Evolutionary conservation across 2,888 invertebrate genomes (phyloP).

Genomic region (Thymelicus lineola): DNA sequence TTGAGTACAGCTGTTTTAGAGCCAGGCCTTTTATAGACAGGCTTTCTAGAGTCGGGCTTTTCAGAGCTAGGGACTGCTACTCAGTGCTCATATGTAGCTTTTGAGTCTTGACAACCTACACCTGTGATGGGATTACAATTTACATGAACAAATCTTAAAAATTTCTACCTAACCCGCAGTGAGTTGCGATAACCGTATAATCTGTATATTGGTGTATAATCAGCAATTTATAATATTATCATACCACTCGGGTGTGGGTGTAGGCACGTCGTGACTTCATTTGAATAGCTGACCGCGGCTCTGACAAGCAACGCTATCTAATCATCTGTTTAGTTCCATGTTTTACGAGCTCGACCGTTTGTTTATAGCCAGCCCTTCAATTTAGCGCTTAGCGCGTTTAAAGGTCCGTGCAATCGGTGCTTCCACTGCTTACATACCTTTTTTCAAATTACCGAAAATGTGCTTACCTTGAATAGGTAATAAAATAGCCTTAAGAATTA

Average conservation of each 20-base stretch:
- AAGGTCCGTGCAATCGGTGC: not conserved
- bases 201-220: slow-evolving; percentile 11
- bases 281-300: slow-evolving; percentile 49
- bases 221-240: slow-evolving; percentile 39
- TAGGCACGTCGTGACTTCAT: slow-evolving; percentile 50
- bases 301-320: slow-evolving; percentile 3
- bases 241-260: slow-evolving; percentile 39
- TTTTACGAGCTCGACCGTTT: slow-evolving; percentile 12
- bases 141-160: no score
- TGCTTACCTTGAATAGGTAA: not conserved
- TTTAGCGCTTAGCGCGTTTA: slow-evolving; percentile 11
- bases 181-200: not conserved
- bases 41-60: no score
- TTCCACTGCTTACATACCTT: not conserved
- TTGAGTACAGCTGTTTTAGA: no score
- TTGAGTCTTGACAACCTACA: no score
- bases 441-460: not conserved
- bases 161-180: no score
- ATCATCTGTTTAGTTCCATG: slow-evolving; percentile 9
- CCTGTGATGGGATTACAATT: no score
- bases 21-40: no score
- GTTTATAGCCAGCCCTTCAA: not conserved
- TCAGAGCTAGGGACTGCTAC: no score
- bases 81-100: no score
- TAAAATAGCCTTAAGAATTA: no score